phyloP scores from a whole-genome alignment of 2,888 invertebrate genomes.

The Diplolepis rosae region DNA sequence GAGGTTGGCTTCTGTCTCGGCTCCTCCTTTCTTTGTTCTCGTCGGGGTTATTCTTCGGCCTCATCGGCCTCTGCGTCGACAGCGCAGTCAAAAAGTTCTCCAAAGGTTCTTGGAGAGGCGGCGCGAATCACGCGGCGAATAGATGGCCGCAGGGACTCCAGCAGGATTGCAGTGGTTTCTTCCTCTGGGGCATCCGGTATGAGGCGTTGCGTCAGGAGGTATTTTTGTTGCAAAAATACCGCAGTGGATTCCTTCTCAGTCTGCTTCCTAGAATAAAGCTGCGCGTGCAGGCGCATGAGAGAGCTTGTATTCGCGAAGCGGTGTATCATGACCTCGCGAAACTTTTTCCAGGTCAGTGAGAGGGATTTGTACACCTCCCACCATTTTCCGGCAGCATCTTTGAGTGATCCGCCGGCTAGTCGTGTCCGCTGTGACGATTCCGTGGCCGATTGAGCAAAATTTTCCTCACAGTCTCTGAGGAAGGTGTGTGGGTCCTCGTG shows the following conservation, averaged over 20 bases:
- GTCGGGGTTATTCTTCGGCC: too few relatives aligned
- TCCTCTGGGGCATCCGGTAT: not conserved
- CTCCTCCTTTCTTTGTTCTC: too few relatives aligned
- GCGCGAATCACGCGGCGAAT: too few relatives aligned
- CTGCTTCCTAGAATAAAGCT: not conserved
- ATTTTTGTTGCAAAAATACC: not conserved
- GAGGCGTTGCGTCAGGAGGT: not conserved
- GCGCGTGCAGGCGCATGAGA: not conserved
- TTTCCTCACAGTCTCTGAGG: not conserved
- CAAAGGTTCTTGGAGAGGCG: too few relatives aligned
- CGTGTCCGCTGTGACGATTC: not conserved
- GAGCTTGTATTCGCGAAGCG: slow-evolving; percentile 22
- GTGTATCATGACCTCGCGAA: slow-evolving; percentile 14
- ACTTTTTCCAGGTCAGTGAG: slow-evolving; percentile 31
- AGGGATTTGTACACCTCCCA: slow-evolving; percentile 29
- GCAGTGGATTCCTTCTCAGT: slow-evolving; percentile 2
- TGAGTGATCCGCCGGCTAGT: slow-evolving; percentile 1
- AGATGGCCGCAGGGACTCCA: too few relatives aligned
- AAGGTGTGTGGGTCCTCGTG: slow-evolving; percentile 34
- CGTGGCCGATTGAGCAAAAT: not conserved
- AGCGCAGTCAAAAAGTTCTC: too few relatives aligned
- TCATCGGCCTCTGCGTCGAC: too few relatives aligned
- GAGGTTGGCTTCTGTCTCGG: too few relatives aligned
- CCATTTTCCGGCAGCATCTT: slow-evolving; percentile 36
- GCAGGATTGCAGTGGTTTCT: not conserved